Conservation (phyloP, 2,888 invertebrate species). For the Drosophila tanythrix region DNA sequence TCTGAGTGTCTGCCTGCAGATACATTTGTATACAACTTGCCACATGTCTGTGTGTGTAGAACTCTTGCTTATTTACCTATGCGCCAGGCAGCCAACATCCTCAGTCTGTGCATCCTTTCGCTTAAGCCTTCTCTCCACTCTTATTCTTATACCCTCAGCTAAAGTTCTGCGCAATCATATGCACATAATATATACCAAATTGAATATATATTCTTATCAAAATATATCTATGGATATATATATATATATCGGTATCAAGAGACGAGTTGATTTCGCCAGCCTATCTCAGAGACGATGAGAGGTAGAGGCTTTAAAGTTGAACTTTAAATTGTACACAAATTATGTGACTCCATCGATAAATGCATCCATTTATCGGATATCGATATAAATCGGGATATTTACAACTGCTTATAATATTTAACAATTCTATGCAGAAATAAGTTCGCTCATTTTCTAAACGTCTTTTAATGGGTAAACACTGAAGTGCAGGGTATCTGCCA, state of each 20-base stretch:
- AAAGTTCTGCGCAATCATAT: neutral
- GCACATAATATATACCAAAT: neutral
- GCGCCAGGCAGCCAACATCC: conserved; percentile 56
- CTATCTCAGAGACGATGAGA: neutral
- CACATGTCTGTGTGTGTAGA: conserved; percentile 28
- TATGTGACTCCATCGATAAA: neutral
- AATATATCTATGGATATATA: neutral
- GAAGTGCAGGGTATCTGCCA: neutral
- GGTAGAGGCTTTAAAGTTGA: neutral
- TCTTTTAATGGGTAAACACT: rapidly evolving
- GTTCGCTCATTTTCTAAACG: rapidly evolving
- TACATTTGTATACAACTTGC: neutral
- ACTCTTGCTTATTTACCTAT: conserved; percentile 77
- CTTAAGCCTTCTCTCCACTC: conserved; percentile 20
- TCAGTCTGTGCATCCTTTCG: conserved; percentile 32
- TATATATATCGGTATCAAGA: neutral
- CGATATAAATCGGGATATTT: neutral
- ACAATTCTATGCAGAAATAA: rapidly evolving
- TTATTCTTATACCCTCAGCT: neutral
- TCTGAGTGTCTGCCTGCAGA: conserved; percentile 21
- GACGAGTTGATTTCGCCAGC: neutral
- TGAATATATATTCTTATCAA: neutral
- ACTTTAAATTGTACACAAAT: neutral
- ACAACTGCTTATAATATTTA: neutral
- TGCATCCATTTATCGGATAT: neutral